These are phyloP conservation scores for Lasioglossum albipes DNA, from an alignment of 1,140 invertebrate species.

Conservation along the genomic window DNA sequence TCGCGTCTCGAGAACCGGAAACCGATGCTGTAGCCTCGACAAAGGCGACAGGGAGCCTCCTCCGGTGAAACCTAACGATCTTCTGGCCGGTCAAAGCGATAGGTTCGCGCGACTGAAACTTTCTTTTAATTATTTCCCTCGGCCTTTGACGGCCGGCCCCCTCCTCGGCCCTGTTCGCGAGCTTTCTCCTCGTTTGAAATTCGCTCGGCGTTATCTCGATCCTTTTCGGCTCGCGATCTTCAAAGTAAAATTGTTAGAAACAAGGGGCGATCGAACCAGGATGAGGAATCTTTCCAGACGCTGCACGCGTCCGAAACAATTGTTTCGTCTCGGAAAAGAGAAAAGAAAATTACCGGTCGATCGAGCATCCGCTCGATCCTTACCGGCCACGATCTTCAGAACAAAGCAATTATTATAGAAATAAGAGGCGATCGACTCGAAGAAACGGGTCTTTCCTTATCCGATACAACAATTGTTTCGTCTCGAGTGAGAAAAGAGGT, in stretches of 20 bases:
- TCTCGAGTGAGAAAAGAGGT: neutral
- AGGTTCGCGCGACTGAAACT: conserved; percentile 14
- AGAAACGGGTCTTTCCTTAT: too few relatives aligned
- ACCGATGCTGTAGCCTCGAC: conserved; percentile 16
- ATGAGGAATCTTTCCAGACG: too few relatives aligned
- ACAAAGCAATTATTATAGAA: too few relatives aligned
- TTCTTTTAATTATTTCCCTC: conserved; percentile 35
- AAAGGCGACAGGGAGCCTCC: neutral
- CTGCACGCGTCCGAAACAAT: neutral
- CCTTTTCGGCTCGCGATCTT: neutral
- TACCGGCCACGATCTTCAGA: too few relatives aligned
- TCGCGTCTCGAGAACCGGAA: conserved; percentile 3
- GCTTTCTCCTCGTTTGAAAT: conserved; percentile 1
- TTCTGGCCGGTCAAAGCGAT: conserved; percentile 1
- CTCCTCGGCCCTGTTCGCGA: neutral
- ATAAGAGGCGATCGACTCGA: too few relatives aligned
- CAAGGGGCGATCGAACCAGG: neutral
- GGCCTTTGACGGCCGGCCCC: conserved; percentile 3
- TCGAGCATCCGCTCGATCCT: too few relatives aligned
- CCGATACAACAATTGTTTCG: neutral
- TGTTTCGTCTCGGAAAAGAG: neutral
- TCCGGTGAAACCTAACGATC: neutral
- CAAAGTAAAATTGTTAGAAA: neutral
- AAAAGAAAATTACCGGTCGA: neutral
- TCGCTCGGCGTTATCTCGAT: neutral